These are phyloP conservation scores for Tiphia femorata DNA, from an alignment of 2,888 invertebrate genomes.

Conservation along the genomic window DNA sequence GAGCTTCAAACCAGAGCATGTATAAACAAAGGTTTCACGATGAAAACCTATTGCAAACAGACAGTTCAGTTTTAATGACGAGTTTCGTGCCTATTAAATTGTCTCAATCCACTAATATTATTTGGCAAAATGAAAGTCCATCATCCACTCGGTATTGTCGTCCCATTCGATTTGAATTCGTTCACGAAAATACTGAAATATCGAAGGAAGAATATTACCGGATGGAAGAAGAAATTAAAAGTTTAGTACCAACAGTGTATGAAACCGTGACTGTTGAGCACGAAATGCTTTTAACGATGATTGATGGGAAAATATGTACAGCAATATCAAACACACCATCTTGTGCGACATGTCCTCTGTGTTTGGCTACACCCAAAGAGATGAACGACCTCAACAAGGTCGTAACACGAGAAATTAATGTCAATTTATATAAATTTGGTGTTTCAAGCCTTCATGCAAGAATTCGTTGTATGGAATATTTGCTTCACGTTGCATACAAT, in stretches of 20 bases:
- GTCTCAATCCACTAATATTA: background rate
- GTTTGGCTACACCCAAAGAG: slow-evolving; percentile 2
- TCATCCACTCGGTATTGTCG: too few relatives aligned
- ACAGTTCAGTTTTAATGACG: background rate
- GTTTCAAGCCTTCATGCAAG: background rate
- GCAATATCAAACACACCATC: too few relatives aligned
- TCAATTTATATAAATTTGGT: background rate
- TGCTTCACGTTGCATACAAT: background rate
- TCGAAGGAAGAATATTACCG: background rate
- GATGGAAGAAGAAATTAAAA: background rate
- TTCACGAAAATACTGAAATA: slow-evolving; percentile 6
- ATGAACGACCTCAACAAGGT: slow-evolving; percentile 4
- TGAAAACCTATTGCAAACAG: background rate
- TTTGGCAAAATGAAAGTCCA: too few relatives aligned
- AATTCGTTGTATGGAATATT: background rate
- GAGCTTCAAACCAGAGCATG: slow-evolving; percentile 8
- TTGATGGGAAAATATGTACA: too few relatives aligned
- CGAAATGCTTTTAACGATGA: slow-evolving; percentile 6
- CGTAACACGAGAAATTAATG: too few relatives aligned
- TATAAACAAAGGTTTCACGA: slow-evolving; percentile 10
- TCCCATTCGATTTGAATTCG: slow-evolving; percentile 10
- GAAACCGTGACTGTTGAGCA: background rate
- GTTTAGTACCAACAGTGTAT: background rate
- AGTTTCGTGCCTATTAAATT: slow-evolving; percentile 8
- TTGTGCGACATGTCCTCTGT: background rate